Percentiles rank a stretch among this genome's conserved stretches.
phyloP scores from a whole-genome alignment of 2,888 invertebrate species.

The Lepidochrysops patricia region DNA sequence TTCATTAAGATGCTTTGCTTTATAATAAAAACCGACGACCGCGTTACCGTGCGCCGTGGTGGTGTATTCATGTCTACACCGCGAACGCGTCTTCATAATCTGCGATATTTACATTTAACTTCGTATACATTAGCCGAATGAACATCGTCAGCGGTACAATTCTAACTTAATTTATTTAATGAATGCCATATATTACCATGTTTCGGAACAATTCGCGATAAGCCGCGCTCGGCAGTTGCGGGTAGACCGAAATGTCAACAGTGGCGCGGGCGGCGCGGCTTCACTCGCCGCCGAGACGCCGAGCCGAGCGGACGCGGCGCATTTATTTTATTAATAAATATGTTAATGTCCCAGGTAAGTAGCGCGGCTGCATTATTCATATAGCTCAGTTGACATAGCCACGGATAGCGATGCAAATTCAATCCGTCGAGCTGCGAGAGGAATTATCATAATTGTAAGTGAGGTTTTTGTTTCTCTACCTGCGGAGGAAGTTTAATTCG shows the following conservation, averaged over 20 bases:
- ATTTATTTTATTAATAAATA: constrained; percentile 75
- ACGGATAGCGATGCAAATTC: constrained; percentile 72
- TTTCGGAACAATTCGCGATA: constrained; percentile 57
- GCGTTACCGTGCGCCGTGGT: neutral
- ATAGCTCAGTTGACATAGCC: constrained; percentile 70
- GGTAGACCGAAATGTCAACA: constrained; percentile 49
- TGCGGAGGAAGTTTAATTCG: constrained; percentile 66
- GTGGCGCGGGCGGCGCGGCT: constrained; percentile 24
- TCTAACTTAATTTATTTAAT: constrained; percentile 69
- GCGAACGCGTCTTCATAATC: constrained; percentile 10
- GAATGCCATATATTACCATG: constrained; percentile 67
- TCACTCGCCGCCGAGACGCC: constrained; percentile 40
- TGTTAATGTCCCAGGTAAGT: constrained; percentile 70
- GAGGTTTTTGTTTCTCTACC: constrained; percentile 73
- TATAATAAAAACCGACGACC: no score
- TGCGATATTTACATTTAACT: constrained; percentile 56
- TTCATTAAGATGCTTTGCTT: no score
- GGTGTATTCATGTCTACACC: neutral
- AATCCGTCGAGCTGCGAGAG: constrained; percentile 67
- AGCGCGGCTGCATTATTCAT: constrained; percentile 69
- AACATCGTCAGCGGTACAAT: constrained; percentile 50
- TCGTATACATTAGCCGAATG: constrained; percentile 64
- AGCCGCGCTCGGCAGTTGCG: constrained; percentile 45
- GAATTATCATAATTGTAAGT: constrained; percentile 72
- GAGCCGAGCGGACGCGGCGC: constrained; percentile 52